These are phyloP conservation scores for Rhinopomastus cyanomelas DNA, from an alignment of 2,113 vertebrate species.

Conservation along the genomic window DNA sequence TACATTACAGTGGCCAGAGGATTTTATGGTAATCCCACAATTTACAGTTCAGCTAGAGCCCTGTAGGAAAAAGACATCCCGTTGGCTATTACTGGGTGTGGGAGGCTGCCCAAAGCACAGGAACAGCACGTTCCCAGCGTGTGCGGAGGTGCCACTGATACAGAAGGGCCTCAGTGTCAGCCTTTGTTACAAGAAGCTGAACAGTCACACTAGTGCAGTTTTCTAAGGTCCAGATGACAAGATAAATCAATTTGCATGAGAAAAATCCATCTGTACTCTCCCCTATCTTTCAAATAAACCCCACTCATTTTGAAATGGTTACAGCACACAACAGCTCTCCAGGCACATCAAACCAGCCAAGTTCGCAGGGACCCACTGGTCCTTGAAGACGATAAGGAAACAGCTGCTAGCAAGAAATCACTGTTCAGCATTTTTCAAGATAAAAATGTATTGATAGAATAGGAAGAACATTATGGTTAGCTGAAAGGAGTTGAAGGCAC, in stretches of 20 bases:
- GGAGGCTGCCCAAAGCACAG: background rate
- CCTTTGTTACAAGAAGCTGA: background rate
- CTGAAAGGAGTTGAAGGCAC: background rate
- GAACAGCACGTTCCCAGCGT: slow-evolving; percentile 6
- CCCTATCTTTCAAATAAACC: background rate
- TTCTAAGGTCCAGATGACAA: background rate
- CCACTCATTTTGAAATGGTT: background rate
- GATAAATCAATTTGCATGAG: background rate
- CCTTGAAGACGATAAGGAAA: background rate
- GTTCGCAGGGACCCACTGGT: background rate
- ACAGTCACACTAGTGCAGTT: background rate
- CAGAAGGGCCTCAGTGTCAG: background rate
- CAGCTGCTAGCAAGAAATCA: background rate
- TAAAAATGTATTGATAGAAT: background rate
- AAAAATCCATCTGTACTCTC: background rate
- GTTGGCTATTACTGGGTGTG: background rate
- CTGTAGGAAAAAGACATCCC: background rate
- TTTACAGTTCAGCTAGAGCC: slow-evolving; percentile 17
- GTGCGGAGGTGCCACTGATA: background rate
- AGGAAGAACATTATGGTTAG: background rate
- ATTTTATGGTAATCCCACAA: slow-evolving; percentile 29
- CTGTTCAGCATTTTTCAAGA: background rate
- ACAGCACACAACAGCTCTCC: background rate
- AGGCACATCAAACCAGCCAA: background rate
- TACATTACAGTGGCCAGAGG: background rate